Conservation (phyloP, 1,140 invertebrate species). For the Aphidius gifuensis region DNA sequence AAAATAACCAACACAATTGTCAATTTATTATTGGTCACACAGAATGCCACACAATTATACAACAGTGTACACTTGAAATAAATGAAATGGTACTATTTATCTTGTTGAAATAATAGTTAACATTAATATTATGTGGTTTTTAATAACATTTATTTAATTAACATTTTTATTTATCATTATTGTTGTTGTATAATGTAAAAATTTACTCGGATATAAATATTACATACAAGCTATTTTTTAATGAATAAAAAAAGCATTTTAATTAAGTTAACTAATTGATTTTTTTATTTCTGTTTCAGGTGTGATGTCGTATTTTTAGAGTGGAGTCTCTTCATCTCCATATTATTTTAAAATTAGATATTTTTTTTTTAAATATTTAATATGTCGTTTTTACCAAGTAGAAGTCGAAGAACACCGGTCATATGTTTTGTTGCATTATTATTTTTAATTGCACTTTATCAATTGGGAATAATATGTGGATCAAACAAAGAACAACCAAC, state of each 20-base stretch:
- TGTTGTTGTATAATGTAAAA: background rate
- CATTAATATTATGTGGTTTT: background rate
- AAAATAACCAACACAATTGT: too few species aligned
- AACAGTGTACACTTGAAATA: too few species aligned
- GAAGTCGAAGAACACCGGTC: slow-evolving; percentile 43
- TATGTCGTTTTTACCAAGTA: slow-evolving; percentile 46
- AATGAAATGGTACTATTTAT: too few species aligned
- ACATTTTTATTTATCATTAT: background rate
- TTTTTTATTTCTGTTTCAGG: slow-evolving; percentile 24
- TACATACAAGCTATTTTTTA: slow-evolving; percentile 1
- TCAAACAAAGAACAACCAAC: slow-evolving; percentile 41
- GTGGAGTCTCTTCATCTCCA: background rate
- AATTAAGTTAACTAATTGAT: background rate
- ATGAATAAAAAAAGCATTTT: background rate
- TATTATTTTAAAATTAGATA: slow-evolving; percentile 2
- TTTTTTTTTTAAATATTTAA: background rate
- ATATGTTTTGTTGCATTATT: slow-evolving; percentile 44
- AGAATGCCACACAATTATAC: too few species aligned
- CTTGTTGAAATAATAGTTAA: too few species aligned
- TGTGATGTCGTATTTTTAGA: slow-evolving; percentile 28
- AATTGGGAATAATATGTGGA: slow-evolving; percentile 50
- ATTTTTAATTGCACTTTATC: slow-evolving; percentile 47
- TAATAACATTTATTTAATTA: background rate
- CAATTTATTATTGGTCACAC: too few species aligned
- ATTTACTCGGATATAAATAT: background rate